Evolutionary conservation across 2,888 invertebrate genomes (phyloP), one percentile per base, ranked within the genome.

Genomic region (Perizoma affinitatum): DNA sequence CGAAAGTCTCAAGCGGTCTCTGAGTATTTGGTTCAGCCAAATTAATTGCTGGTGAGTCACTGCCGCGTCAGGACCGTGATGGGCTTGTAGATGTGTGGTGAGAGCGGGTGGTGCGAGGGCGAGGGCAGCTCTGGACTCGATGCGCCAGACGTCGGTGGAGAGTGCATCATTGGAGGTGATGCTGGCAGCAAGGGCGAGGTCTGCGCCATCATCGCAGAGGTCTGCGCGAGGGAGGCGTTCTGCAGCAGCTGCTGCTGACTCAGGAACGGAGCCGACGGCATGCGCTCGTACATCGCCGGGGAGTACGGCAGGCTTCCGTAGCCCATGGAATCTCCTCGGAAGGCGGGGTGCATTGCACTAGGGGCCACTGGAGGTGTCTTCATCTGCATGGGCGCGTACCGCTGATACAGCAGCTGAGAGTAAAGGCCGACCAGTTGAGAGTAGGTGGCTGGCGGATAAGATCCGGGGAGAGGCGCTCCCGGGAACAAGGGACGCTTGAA

Each of bases 401-500:
- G 90, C 80, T 94, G 93, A 76, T 96, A 96, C 74, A 96, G 88
- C 55, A 95, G 94, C 52, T 95, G 92, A 0, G 94, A 93, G 81
- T 94, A 94, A 4, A 94, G 78, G 0, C 93, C 91, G 61, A 94
- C 91, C 6, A 94, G 86, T 41, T 94, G 93, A 0, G 94, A 93
- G 76, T 93, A 94, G 0, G 93, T 91, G 5, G 93, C 88, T 10
- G 93, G 93, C 0, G 94, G 94, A 65, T 95, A 93, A 9, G 94
- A 89, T 22, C 93, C 93, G 48, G 94, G 91, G 49, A 94, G 89
- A 6, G 95, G 91, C 0, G 95, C 94, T 0, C 88, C 89, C 0
- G 96, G 94, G 65, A 96, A 93, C 47, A 95, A 88, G 4, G 95
- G 94, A 59, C 97, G 93, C 88, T 97, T 98, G 87, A 98, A 97